phyloP scores from a whole-genome alignment of 2,113 vertebrate species.

The Carassius carassius region DNA sequence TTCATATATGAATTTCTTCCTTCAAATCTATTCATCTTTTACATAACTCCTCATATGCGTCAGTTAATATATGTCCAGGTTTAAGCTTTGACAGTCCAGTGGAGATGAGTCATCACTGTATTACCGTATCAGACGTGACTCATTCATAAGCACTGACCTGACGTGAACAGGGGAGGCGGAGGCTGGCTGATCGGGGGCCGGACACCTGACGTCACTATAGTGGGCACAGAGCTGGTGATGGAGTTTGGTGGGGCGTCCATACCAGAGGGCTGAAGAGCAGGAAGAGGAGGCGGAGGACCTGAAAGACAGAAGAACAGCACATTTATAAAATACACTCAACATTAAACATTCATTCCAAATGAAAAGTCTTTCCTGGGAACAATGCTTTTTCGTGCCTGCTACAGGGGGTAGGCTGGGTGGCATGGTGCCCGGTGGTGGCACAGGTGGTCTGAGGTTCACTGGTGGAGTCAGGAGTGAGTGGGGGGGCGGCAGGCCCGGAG shows the following conservation, averaged over 20 bases:
- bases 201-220: constrained; percentile 93
- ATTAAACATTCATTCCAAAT: too few relatives aligned
- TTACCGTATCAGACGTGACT: neutral
- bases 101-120: neutral
- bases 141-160: constrained; percentile 74
- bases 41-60: neutral
- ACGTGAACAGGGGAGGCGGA: constrained; percentile 84
- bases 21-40: neutral
- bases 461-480: constrained; percentile 91
- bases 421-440: constrained; percentile 86
- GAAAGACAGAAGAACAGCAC: constrained; percentile 31
- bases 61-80: neutral
- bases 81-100: neutral
- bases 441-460: constrained; percentile 91
- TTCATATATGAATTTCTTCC: too few relatives aligned
- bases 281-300: constrained; percentile 95
- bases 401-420: constrained; percentile 93
- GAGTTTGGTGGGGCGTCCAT: constrained; percentile 95
- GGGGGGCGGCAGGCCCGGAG: constrained; percentile 87
- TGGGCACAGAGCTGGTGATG: constrained; percentile 92
- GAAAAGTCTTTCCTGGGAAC: too few relatives aligned
- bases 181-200: constrained; percentile 87
- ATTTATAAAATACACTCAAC: too few relatives aligned
- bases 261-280: constrained; percentile 88
- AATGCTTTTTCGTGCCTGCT: constrained; percentile 78